Evolutionary conservation across 2,797 vertebrate species (phyloP), one percentile per base, ranked within the genome.

Genomic region (Spinus olivaceus): DNA sequence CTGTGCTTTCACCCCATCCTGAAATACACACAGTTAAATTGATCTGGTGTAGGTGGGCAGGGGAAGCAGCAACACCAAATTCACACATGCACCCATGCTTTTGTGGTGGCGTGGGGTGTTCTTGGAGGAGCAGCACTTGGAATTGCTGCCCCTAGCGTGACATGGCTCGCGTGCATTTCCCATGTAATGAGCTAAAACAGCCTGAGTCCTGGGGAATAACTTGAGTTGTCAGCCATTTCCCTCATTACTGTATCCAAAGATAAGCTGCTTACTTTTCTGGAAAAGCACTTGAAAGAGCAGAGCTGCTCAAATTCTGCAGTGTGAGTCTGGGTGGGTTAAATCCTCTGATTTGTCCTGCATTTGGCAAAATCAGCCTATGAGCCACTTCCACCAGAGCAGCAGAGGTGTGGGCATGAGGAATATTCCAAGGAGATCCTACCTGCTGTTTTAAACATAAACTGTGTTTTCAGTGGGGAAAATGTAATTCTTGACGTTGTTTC

Each of bases 101-200:
- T 39, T 67, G 46, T 76, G 51, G 12, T 0, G 0, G 28, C 0
- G 0, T 57, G 32, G 47, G 10, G 7, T 51, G 3, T 69, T 39
- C 61, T 37, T 13, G 23, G 21, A 64, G 25, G 33, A 66, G 21
- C 7, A 69, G 32, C 39, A 25, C 57, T 81, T 63, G 56, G 13
- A 30, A 6, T 51, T 73, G 39, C 59, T 66, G 1, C 47, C 23
- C 18, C 54, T 84, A 20, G 23, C 0, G 0, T 42, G 18, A 23
- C 0, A 0, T 27, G 41, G 27, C n/a, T 84, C 4, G 0, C 23
- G 4, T 33, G 64, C 6, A 0, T 15, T 78, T 74, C 63, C 64
- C 35, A 2, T 0, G 0, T 7, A 59, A 67, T 76, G 39, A 79
- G 63, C 54, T 81, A 39, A 66, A 79, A 0, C 41, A 87, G 35